Conservation (phyloP, 2,113 vertebrate genomes). For the Labeo catla region DNA sequence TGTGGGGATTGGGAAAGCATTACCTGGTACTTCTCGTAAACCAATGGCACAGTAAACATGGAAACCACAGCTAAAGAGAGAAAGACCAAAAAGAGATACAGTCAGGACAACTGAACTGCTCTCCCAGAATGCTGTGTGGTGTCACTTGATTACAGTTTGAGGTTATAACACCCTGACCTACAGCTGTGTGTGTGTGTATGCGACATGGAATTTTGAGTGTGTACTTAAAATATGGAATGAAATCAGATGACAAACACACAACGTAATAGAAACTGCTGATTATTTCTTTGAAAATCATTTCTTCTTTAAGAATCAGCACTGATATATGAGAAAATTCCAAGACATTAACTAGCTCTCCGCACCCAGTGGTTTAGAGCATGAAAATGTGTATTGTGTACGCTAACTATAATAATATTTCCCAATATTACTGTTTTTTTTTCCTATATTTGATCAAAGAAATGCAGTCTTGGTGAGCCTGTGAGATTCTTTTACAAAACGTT, state of each 20-base stretch:
- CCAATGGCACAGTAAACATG: slow-evolving; percentile 96
- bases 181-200: not conserved
- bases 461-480: not conserved
- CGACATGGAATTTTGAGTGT: not conserved
- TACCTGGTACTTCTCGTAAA: slow-evolving; percentile 99
- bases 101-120: not conserved
- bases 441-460: not conserved
- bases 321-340: not conserved
- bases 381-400: not conserved
- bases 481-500: not conserved
- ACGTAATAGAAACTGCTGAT: not conserved
- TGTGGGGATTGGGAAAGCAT: slow-evolving; percentile 30
- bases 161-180: slow-evolving; percentile 28
- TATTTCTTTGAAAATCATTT: not conserved
- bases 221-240: slow-evolving; percentile 6
- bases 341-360: not conserved
- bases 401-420: not conserved
- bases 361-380: not conserved
- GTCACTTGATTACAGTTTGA: not conserved
- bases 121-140: not conserved
- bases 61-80: slow-evolving; percentile 88
- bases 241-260: not conserved
- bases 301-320: not conserved
- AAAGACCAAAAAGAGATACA: slow-evolving; percentile 38
- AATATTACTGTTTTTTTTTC: not conserved